Evolutionary conservation across 2,797 vertebrate genomes (phyloP).

Genomic region (Mycteria americana): DNA sequence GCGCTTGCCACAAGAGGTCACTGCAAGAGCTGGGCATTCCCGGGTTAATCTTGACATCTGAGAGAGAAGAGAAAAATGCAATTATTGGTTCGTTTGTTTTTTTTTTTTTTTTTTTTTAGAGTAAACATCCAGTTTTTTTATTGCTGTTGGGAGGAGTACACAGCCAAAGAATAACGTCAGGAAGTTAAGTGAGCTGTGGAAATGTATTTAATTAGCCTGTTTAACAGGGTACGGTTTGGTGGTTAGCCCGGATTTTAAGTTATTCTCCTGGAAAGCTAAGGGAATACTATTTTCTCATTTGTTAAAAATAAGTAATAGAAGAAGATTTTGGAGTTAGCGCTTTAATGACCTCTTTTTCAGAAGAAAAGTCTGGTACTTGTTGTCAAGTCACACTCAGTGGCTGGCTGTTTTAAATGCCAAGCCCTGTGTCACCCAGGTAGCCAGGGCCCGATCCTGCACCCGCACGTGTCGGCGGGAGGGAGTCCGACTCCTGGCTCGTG

Average conservation of each 20-base stretch:
- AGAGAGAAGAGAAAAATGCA: not conserved
- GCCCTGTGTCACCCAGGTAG: not conserved
- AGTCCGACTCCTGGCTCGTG: too few relatives aligned
- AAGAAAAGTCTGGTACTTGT: not conserved
- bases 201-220: not conserved
- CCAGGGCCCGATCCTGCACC: not conserved
- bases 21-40: conserved; percentile 50
- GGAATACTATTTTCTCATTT: not conserved
- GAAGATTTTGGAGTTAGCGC: not conserved
- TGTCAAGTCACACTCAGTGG: not conserved
- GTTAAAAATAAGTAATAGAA: not conserved
- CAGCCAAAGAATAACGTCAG: not conserved
- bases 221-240: not conserved
- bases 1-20: conserved; percentile 74
- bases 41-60: not conserved
- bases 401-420: not conserved
- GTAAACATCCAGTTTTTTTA: not conserved
- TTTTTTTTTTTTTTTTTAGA: not conserved
- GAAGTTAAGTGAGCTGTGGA: conserved; percentile 21
- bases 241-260: not conserved
- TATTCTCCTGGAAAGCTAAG: not conserved
- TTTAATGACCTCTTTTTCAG: not conserved
- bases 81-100: not conserved
- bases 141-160: not conserved
- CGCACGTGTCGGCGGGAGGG: rapidly evolving